Evolutionary conservation across 2,797 vertebrate species (phyloP).

Genomic region (Glyptemys insculpta): DNA sequence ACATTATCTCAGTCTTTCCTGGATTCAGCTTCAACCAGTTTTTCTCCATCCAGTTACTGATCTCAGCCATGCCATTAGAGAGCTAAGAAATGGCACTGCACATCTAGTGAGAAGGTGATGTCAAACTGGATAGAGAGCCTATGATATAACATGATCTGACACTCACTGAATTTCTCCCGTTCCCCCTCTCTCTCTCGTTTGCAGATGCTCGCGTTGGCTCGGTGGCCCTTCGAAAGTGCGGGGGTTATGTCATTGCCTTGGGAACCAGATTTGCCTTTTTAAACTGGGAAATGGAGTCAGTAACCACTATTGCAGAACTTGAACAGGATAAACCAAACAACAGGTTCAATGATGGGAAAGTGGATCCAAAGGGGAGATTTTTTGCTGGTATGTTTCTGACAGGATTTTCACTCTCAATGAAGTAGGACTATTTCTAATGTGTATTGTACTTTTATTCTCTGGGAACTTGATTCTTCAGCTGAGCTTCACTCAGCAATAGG

Average conservation of each 20-base stretch:
- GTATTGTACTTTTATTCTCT: neutral
- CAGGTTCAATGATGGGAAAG: conserved; percentile 81
- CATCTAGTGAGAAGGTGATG: neutral
- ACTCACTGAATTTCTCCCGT: fast-evolving
- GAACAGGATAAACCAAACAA: conserved; percentile 75
- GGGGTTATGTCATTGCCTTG: conserved; percentile 65
- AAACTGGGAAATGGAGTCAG: conserved; percentile 65
- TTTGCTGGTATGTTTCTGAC: conserved; percentile 74
- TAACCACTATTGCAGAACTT: conserved; percentile 35
- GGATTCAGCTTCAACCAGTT: fast-evolving
- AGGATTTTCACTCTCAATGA: neutral
- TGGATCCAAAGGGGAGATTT: conserved; percentile 77
- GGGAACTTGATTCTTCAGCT: neutral
- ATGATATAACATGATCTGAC: neutral
- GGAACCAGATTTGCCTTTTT: conserved; percentile 76
- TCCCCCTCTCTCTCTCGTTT: fast-evolving
- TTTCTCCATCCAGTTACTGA: neutral
- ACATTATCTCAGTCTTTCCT: neutral
- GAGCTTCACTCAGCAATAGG: neutral
- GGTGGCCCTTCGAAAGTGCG: conserved; percentile 39
- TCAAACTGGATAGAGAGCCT: neutral
- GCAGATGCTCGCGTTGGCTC: conserved; percentile 65
- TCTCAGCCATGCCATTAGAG: neutral
- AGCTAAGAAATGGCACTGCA: neutral
- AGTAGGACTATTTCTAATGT: neutral